These are phyloP conservation scores for Aphaenogaster rudis DNA, from an alignment of 1,140 invertebrate species.

Conservation along the genomic window DNA sequence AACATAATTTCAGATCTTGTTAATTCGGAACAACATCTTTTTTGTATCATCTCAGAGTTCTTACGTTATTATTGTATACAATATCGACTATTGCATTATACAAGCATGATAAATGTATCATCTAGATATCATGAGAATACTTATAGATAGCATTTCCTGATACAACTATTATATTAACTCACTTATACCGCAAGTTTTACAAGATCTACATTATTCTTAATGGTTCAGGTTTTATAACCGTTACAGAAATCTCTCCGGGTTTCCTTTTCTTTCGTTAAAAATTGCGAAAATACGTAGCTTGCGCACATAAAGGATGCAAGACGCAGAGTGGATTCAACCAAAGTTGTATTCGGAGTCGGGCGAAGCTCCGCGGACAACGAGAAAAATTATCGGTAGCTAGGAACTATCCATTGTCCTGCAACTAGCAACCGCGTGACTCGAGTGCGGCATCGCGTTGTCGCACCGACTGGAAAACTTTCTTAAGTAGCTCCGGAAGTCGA, in stretches of 20 bases:
- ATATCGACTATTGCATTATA: neutral
- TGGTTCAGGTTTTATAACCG: neutral
- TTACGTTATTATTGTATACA: slow-evolving; percentile 4
- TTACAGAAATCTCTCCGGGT: neutral
- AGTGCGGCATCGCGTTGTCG: slow-evolving; percentile 44
- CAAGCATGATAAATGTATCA: neutral
- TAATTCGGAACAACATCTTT: neutral
- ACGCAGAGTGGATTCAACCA: slow-evolving; percentile 57
- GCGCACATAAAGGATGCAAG: slow-evolving; percentile 3
- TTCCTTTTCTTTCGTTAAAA: slow-evolving; percentile 7
- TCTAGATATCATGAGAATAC: neutral
- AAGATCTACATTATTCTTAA: neutral
- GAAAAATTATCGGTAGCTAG: slow-evolving; percentile 57
- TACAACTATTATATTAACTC: neutral
- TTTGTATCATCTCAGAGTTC: neutral
- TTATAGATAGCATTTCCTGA: neutral
- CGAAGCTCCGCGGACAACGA: slow-evolving; percentile 7
- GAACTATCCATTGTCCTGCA: slow-evolving; percentile 65
- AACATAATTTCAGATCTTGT: neutral
- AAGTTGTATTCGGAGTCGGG: slow-evolving; percentile 46
- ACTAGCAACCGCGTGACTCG: slow-evolving; percentile 35
- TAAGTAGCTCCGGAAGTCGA: slow-evolving; percentile 67
- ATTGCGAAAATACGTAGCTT: slow-evolving; percentile 7
- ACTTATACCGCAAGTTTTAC: neutral
- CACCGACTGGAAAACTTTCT: slow-evolving; percentile 66